Evolutionary conservation across 2,888 invertebrate species (phyloP), one percentile per base, ranked within the genome.

Genomic region (Pediacus dermestoides): DNA sequence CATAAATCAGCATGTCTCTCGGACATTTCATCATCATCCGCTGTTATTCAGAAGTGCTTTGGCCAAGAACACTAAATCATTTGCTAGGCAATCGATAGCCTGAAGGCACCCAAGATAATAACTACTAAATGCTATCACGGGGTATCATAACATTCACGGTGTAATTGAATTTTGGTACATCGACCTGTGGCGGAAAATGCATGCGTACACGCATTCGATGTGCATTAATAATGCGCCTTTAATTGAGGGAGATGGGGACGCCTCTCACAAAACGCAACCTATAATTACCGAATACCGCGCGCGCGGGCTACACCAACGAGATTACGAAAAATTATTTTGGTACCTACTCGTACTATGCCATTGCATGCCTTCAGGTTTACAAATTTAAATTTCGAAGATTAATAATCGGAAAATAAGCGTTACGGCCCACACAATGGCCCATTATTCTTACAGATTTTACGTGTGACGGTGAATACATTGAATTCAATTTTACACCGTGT

Each of bases 151-250:
- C 21, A 18, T 18, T 18, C 21, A 18, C n/a, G 35, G 22, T 37
- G 46, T 58, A 58, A 58, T 59, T 59, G 58, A 58, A 58, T 60
- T 60, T 59, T 59, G 50, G 58, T 58, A 41, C 58, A 46, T 59
- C 54, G 58, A 58, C 57, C 57, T 54, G 44, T 18, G 21, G n/a
- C n/a, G 21, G n/a, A n/a, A 18, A 18, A n/a, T 18, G 21, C 21
- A 18, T 18, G 21, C 21, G 21, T 18, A n/a, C 21, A 18, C 21
- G 21, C 21, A n/a, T n/a, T 18, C n/a, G 6, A n/a, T 18, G 21
- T 7, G 6, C 21, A 18, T 18, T 18, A n/a, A 18, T 18, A 18
- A 18, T 18, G 21, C 34, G 36, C 27, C 23, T 43, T 39, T 16
- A 28, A 30, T 28, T 32, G 36, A 34, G 31, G 30, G 43, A 43